Evolutionary conservation across 1,140 invertebrate genomes (phyloP).

Genomic region (Zaprionus tsacasi): DNA sequence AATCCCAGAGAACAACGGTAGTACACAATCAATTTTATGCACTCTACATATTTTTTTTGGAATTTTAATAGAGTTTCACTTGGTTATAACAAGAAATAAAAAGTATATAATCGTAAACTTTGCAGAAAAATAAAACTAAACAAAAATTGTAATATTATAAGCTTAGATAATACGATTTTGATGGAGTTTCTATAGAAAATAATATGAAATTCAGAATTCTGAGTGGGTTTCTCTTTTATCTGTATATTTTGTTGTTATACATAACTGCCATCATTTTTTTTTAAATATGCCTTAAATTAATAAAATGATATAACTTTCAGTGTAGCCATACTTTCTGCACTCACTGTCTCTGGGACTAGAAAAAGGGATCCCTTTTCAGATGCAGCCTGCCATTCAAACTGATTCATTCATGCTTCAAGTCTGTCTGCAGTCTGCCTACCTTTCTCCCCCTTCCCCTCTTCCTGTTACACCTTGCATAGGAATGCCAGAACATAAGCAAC

Average conservation of each 20-base stretch:
- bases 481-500: slow-evolving; percentile 52
- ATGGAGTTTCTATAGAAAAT: too few relatives aligned
- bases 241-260: background rate
- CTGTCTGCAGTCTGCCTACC: slow-evolving; percentile 20
- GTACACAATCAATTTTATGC: background rate
- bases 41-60: too few relatives aligned
- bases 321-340: background rate
- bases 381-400: slow-evolving; percentile 32
- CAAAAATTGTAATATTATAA: too few relatives aligned
- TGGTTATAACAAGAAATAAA: too few relatives aligned
- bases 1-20: background rate
- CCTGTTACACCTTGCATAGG: slow-evolving; percentile 31
- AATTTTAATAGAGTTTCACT: too few relatives aligned
- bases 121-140: too few relatives aligned
- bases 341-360: background rate
- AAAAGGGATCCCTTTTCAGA: background rate
- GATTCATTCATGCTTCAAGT: slow-evolving; percentile 41
- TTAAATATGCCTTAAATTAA: background rate
- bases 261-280: background rate
- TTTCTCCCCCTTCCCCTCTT: background rate
- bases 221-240: too few relatives aligned
- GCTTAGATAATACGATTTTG: too few relatives aligned
- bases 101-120: too few relatives aligned
- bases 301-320: background rate
- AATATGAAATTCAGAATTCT: too few relatives aligned